Percentiles rank a stretch among this genome's conserved stretches.
Evolutionary conservation across 2,113 vertebrate genomes (phyloP).

Genomic region (Chauna torquata): DNA sequence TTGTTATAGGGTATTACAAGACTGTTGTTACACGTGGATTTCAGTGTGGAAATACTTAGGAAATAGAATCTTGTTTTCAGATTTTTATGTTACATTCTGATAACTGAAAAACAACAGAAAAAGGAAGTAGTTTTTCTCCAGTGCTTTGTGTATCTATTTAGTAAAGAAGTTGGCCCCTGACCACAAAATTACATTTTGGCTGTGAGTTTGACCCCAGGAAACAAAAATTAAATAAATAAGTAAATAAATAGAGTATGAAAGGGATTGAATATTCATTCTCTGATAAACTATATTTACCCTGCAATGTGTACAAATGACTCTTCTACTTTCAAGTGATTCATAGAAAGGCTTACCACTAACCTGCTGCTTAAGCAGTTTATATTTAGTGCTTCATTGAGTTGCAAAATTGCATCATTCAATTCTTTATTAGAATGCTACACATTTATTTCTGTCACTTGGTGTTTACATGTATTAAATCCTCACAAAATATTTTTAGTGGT

Average conservation of each 20-base stretch:
- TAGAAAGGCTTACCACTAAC: not conserved
- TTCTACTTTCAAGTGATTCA: not conserved
- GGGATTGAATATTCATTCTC: not conserved
- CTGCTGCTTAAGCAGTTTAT: not conserved
- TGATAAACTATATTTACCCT: not conserved
- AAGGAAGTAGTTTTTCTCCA: not conserved
- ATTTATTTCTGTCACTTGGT: not conserved
- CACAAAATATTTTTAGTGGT: not conserved
- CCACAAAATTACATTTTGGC: not conserved
- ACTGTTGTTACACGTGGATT: not conserved
- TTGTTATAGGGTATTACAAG: not conserved
- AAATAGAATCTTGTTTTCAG: not conserved
- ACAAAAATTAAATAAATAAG: no score
- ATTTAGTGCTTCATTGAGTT: not conserved
- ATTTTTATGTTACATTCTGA: not conserved
- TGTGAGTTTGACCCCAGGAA: not conserved
- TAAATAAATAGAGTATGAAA: not conserved
- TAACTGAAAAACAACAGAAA: not conserved
- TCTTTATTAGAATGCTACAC: not conserved
- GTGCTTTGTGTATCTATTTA: not conserved
- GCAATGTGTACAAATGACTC: not conserved
- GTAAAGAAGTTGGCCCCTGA: not conserved
- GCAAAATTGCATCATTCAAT: not conserved
- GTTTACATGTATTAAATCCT: not conserved
- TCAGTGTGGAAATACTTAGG: not conserved